Percentiles rank a stretch among this genome's conserved stretches.
phyloP scores from a whole-genome alignment of 2,113 vertebrate genomes.

The Cyanocitta stelleri region DNA sequence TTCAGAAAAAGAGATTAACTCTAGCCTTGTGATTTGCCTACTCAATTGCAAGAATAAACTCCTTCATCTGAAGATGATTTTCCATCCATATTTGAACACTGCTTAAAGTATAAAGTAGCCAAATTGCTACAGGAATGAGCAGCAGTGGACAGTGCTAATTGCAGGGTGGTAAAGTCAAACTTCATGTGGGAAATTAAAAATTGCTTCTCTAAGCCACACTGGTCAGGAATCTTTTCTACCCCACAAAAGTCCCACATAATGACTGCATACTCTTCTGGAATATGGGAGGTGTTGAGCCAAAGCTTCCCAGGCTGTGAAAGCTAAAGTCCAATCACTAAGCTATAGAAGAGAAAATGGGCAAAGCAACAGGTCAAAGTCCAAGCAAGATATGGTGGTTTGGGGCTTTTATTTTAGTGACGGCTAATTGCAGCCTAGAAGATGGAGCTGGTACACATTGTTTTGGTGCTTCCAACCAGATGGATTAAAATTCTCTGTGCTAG shows the following conservation, averaged over 20 bases:
- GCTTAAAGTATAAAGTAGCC: not conserved
- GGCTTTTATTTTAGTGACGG: not conserved
- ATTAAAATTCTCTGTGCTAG: not conserved
- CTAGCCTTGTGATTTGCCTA: not conserved
- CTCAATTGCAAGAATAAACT: not conserved
- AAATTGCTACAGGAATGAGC: not conserved
- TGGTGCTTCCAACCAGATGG: not conserved
- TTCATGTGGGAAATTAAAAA: not conserved
- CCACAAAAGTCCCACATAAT: rapidly evolving
- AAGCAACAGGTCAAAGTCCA: not conserved
- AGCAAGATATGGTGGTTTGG: not conserved
- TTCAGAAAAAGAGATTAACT: not conserved
- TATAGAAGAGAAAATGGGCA: not conserved
- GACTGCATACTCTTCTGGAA: not conserved
- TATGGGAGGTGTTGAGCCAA: not conserved
- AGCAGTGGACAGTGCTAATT: not conserved
- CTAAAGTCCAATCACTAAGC: not conserved
- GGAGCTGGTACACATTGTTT: not conserved
- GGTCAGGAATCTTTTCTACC: not conserved
- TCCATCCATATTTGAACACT: not conserved
- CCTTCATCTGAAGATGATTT: not conserved
- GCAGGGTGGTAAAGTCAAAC: not conserved
- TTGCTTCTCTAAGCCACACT: not conserved
- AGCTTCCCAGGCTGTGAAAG: not conserved
- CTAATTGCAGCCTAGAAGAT: not conserved